Evolutionary conservation across 2,888 invertebrate species (phyloP), one percentile per base, ranked within the genome.

Genomic region (Schizaphis graminum): DNA sequence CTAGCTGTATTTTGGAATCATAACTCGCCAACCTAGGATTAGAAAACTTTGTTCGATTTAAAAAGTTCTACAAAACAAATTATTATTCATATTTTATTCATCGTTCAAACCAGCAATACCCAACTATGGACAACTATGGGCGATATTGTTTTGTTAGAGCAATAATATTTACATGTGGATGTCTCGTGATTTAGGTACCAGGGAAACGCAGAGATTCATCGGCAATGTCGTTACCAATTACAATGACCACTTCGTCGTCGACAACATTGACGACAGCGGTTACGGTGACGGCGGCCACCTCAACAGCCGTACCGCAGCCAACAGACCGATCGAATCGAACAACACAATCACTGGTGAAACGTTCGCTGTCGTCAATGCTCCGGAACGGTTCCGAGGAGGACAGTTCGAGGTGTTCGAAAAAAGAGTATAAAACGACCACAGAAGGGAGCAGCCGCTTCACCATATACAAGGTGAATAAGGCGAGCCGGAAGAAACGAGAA

Each of bases 381-480:
- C 95, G 95, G 91, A 95, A 95, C 28, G 90, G 95, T n/a, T 95
- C 95, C 44, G 95, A 95, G 49, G 95, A 95, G 49, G 95, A 95
- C 92, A 95, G 95, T 77, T 94, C 95, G 67, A 94, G 95, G 35
- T 96, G 96, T 94, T 96, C 96, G 53, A 98, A 98, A 96, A 98
- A 98, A 96, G 97, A 98, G 95, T 96, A 97, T 94, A 97, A 97
- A 96, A 96, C 96, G 94, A 95, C 95, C 3, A 97, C 97, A 16
- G 95, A 95, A 7, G 97, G 97, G 13, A 97, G 97, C 0, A 97
- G 97, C 87, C 97, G 98, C 95, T 98, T 98, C 96, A 98, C 98
- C 95, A 98, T 98, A 95, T 98, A 98, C 96, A 98, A 98, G 96
- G 98, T 98, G 94, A 98, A 98, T 96, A 99, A 99, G 96, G 98